Base-by-base conservation (phyloP, 2,888 invertebrate genomes). In the Oegoconia quadripuncta region DNA sequence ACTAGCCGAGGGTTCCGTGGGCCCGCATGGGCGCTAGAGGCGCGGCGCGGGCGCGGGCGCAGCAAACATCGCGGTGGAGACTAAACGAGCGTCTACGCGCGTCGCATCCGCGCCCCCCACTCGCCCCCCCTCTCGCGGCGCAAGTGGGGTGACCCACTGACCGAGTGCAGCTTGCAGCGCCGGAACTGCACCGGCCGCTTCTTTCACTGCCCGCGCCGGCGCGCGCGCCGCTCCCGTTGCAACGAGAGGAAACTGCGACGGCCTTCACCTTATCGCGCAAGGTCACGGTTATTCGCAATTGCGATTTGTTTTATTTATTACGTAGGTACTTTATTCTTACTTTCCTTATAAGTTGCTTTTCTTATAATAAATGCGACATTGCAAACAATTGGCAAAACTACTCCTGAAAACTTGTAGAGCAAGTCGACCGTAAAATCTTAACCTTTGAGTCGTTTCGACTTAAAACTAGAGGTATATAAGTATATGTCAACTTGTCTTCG, bases 91-190 rank as follows among this genome's bases (percentile, higher is more conserved):
- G 22, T 27, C 46, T 50, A 47, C 46, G 44, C 50, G 42, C 50
- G 42, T 42, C 46, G 46, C 44, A 49, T 41, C 46, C 48, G 34
- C 30, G 16, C 39, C 41, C 41, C 46, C 42, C 43, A 44, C 49
- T 42, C 44, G 17, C 13, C 27, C 20, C 34, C 17, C 34, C 37
- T 18, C 45, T 38, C 47, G 48, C 56, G 57, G 53, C 49, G 42
- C 49, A 41, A 55, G 68, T 64, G 70, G 65, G 70, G 64, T 76
- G 87, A 86, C 88, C 87, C 77, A 88, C 73, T 88, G 86, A 87
- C 88, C 84, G 75, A 82, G 68, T 81, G 78, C 78, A 70, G 54
- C 59, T 56, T 48, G 55, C 57, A 45, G n/a, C 72, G 67, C 77
- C 83, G 84, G 84, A 83, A 80, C 81, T 83, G 83, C 86, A 82